Base-by-base conservation (phyloP, 2,888 invertebrate species). In the Antitype chi region DNA sequence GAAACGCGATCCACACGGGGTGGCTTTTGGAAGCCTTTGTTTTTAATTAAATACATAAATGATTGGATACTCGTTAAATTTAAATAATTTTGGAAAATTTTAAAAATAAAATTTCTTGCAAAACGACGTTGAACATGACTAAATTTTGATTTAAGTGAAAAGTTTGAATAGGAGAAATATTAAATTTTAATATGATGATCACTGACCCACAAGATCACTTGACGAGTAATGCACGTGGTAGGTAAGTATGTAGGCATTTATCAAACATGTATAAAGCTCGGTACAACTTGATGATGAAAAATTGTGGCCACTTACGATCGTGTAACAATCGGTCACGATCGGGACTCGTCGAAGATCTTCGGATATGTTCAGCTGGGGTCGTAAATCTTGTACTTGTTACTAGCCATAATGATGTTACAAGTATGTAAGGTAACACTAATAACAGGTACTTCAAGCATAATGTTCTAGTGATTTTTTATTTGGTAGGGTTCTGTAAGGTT, bases 221-320 rank as follows among this genome's bases (percentile, higher is more conserved):
- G 15, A 23, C 17, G 11, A 57, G 32, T 57, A 78, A 69, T 25
- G n/a, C 38, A n/a, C 75, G 4, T n/a, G 13, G 13, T 69, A 49
- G 13, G 13, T 69, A 49, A 52, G n/a, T 49, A 49, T 32, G 47
- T 53, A 68, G 63, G 4, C 63, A 60, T 85, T 66, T 71, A 81
- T 85, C 82, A 74, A 68, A 28, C 53, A 49, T 43, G 47, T 66
- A 75, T 70, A 69, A 47, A 59, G 43, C 23, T 9, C 15, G 0
- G 52, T 49, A 70, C 53, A 63, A 38, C 11, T 69, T 82, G 88
- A 79, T 76, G 82, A 87, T 75, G 79, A 85, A 73, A 85, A 75
- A 85, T 87, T 17, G 74, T 25, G 38, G 25, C n/a, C 62, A 47
- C 59, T 59, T 57, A 84, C 25, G n/a, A 20, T 76, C 76, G 25